A percentile compares a stretch with the other conserved stretches of the same genome.
phyloP scores from a whole-genome alignment of 1,140 invertebrate genomes.

The Zaprionus nigranus region DNA sequence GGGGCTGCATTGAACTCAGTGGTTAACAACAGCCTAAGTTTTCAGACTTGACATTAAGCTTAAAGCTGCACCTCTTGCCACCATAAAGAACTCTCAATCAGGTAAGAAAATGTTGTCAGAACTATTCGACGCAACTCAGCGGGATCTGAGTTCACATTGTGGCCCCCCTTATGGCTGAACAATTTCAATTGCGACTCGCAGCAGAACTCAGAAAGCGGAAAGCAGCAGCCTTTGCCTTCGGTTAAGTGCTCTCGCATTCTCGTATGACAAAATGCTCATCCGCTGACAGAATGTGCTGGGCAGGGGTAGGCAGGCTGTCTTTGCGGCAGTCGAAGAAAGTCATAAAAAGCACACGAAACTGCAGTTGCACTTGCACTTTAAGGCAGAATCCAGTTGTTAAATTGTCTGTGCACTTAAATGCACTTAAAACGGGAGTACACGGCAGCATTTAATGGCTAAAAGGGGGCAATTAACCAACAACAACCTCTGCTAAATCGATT shows the following conservation, averaged over 20 bases:
- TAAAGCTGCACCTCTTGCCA: not conserved
- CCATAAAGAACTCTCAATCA: not conserved
- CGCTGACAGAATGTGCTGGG: slow-evolving; percentile 7
- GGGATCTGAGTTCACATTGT: not conserved
- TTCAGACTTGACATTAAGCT: not conserved
- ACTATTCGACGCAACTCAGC: not conserved
- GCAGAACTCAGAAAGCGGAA: slow-evolving; percentile 20
- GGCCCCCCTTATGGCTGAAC: slow-evolving; percentile 16
- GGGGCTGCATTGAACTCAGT: no score
- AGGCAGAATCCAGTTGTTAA: slow-evolving; percentile 57
- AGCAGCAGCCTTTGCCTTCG: slow-evolving; percentile 8
- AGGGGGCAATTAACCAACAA: slow-evolving; percentile 26
- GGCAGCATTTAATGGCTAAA: slow-evolving; percentile 19
- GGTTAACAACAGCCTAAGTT: not conserved
- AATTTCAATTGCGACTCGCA: slow-evolving; percentile 30
- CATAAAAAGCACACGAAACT: slow-evolving; percentile 51
- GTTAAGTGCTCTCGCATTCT: slow-evolving; percentile 9
- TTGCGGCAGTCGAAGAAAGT: slow-evolving; percentile 28
- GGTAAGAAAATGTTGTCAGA: not conserved
- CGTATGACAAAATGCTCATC: slow-evolving; percentile 27
- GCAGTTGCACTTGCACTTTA: slow-evolving; percentile 44
- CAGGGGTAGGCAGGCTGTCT: slow-evolving; percentile 7
- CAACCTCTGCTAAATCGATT: not conserved
- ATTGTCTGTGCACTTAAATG: slow-evolving; percentile 66
- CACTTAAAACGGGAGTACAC: slow-evolving; percentile 50